phyloP scores from a whole-genome alignment of 1,140 invertebrate species.

The Magallana ariakensis region DNA sequence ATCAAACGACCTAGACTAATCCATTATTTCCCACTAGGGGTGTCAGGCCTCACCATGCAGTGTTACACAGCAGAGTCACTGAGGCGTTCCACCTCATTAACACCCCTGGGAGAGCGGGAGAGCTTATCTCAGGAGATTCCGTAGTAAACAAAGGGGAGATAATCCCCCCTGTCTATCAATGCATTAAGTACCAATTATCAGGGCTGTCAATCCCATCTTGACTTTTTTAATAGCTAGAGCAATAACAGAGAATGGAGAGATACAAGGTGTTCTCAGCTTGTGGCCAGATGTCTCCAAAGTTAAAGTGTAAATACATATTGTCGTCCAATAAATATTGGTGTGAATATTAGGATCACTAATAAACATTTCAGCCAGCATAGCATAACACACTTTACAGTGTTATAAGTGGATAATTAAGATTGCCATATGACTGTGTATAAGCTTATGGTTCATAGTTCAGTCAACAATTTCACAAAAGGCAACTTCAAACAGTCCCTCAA shows the following conservation, averaged over 20 bases:
- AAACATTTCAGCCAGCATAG: too few relatives aligned
- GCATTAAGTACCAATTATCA: background rate
- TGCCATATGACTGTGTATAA: too few relatives aligned
- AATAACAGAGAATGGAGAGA: background rate
- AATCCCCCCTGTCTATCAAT: background rate
- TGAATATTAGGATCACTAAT: too few relatives aligned
- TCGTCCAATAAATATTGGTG: background rate
- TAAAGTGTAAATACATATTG: background rate
- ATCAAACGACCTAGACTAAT: constrained; percentile 27
- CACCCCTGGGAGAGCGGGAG: constrained; percentile 6
- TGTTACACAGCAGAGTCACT: background rate
- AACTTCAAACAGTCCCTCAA: background rate
- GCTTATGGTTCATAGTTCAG: background rate
- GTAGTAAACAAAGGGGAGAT: constrained; percentile 19
- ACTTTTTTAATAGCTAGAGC: background rate
- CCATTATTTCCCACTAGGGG: constrained; percentile 24
- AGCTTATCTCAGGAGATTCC: constrained; percentile 11
- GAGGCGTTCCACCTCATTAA: constrained; percentile 25
- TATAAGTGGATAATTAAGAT: too few relatives aligned
- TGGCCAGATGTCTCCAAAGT: background rate
- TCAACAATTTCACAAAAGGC: background rate
- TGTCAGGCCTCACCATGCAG: background rate
- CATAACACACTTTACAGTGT: too few relatives aligned
- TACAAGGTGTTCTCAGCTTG: background rate
- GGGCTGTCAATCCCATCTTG: constrained; percentile 8